These are phyloP conservation scores for Prunella himalayana DNA, from an alignment of 2,113 vertebrate species.

Conservation along the genomic window DNA sequence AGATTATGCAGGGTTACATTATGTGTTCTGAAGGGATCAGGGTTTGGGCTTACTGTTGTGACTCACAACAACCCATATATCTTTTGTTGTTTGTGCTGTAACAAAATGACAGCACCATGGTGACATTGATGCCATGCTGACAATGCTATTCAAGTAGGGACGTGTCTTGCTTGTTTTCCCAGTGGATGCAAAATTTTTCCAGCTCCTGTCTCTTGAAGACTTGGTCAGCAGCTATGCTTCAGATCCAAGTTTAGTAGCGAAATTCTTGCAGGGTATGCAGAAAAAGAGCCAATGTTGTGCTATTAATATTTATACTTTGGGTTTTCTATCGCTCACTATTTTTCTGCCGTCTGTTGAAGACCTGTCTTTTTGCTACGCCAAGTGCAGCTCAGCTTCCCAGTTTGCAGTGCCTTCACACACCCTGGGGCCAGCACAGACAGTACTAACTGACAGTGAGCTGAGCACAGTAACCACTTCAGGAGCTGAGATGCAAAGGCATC, in stretches of 20 bases:
- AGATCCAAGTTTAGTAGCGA: neutral
- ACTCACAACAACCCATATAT: neutral
- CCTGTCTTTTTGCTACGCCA: neutral
- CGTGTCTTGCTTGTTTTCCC: neutral
- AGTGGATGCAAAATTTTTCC: neutral
- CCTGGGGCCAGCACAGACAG: neutral
- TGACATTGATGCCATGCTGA: neutral
- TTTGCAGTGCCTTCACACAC: neutral
- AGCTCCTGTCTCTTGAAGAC: neutral
- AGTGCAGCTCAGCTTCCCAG: neutral
- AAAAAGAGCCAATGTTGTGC: neutral
- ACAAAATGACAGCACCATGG: neutral
- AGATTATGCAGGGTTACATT: neutral
- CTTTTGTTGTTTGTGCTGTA: neutral
- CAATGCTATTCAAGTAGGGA: neutral
- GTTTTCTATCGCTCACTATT: neutral
- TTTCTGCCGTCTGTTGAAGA: neutral
- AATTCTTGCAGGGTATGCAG: neutral
- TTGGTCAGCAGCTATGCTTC: neutral
- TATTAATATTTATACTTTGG: constrained; percentile 21
- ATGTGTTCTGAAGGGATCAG: neutral
- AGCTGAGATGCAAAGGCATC: neutral
- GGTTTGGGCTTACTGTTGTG: rapidly evolving
- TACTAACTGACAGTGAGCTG: neutral
- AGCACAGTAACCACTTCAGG: neutral